Conservation (phyloP, 2,888 invertebrate genomes). For the Acleris sparsana region DNA sequence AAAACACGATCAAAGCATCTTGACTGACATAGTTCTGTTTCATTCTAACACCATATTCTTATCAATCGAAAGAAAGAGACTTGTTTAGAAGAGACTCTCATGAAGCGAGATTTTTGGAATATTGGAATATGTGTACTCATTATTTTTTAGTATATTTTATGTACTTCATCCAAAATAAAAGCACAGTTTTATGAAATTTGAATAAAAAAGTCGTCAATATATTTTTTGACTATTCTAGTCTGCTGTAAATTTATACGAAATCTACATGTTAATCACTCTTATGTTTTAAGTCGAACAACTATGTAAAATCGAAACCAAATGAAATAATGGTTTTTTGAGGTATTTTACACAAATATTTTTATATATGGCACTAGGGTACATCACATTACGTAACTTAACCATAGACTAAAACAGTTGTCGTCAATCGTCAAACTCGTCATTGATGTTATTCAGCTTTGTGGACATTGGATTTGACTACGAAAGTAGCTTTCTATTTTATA, state of each 20-base stretch:
- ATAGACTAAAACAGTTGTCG: conserved; percentile 32
- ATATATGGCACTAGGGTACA: conserved; percentile 5
- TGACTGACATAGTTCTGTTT: conserved; percentile 3
- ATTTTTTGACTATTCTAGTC: too few relatives aligned
- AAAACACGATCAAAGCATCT: conserved; percentile 16
- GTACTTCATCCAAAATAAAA: too few relatives aligned
- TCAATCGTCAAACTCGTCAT: conserved; percentile 37
- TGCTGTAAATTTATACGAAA: too few relatives aligned
- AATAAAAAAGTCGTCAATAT: too few relatives aligned
- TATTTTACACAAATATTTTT: too few relatives aligned
- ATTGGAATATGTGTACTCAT: too few relatives aligned
- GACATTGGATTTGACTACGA: conserved; percentile 47
- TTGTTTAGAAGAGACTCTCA: neutral
- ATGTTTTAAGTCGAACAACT: neutral
- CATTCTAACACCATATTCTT: conserved; percentile 4
- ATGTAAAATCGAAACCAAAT: too few relatives aligned
- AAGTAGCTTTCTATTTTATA: conserved; percentile 76
- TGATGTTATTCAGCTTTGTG: conserved; percentile 45
- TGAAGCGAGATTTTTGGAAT: neutral
- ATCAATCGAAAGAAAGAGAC: conserved; percentile 16
- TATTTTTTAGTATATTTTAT: too few relatives aligned
- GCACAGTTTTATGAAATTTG: too few relatives aligned
- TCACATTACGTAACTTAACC: conserved; percentile 33
- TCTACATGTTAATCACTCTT: neutral
- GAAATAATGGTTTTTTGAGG: too few relatives aligned